Base-by-base conservation (phyloP, 2,888 invertebrate genomes). In the Sphinx pinastri region DNA sequence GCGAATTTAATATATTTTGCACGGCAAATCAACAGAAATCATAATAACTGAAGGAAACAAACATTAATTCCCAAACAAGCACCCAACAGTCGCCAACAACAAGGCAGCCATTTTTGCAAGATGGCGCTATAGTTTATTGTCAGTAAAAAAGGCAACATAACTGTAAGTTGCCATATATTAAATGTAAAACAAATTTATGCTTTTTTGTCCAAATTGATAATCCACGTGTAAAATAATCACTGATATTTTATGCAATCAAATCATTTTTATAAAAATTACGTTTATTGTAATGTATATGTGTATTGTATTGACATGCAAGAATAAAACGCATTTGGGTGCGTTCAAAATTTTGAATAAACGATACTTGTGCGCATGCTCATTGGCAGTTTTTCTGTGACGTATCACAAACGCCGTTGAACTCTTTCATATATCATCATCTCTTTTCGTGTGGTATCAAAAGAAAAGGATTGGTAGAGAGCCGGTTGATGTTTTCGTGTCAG, bases 401-500 rank as follows among this genome's bases (percentile, higher is more conserved):
- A 88, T 84, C 83, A 83, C 83, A 85, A 82, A 79, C 77, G 81
- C 85, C 88, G 86, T 85, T 87, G 88, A 88, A 90, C 85, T 88
- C 85, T 83, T 87, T 88, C 83, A 88, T 80, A 84, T 91, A 89
- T 84, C 79, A 83, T 89, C 87, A 82, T 93, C 93, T 91, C 92
- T 83, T 85, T 92, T 86, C 81, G 79, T 76, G 74, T 79, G 73
- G 79, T 86, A 79, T 78, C 76, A 86, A 89, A 87, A 86, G 90
- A 93, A 90, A 91, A 88, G 84, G 92, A 91, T 86, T 88, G 89
- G 87, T 87, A 88, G 85, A 92, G 91, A 88, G 92, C 90, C 90
- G 89, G 92, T 92, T 93, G 91, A 94, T 93, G 93, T 93, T 94
- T 94, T 94, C 93, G 93, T 93, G 94, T 93, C 94, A 94, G 94